Evolutionary conservation across 2,113 vertebrate species (phyloP), one percentile per base, ranked within the genome.

Genomic region (Promerops cafer): DNA sequence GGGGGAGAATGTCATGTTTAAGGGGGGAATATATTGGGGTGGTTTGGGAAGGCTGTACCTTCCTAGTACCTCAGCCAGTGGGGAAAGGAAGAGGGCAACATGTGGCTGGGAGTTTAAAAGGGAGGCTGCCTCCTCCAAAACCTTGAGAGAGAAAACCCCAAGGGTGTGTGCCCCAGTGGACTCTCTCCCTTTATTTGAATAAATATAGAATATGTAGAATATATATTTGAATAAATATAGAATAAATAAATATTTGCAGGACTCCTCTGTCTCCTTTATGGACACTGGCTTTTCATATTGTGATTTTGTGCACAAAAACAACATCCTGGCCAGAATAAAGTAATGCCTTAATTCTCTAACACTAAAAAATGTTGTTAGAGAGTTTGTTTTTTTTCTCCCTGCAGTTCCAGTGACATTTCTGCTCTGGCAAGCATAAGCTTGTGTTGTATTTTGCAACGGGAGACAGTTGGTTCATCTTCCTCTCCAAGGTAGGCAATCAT

Each of bases 121-220:
- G 20, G 33, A 54, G 39, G 12, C 39, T 44, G 39, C 3, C 3
- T 18, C 39, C 20, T 44, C 39, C 6, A 54, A 79, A 54, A 54
- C 20, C 33, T 19, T 13, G 11, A 40, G 60, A n/a, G 23, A 54
- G 49, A 44, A 79, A 79, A 44, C 7, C 9, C 16, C 26, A 12
- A 0, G 1, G 21, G 9, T 15, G 5, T 45, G 40, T 37, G 27
- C 12, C 33, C 40, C 27, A 21, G 27, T 16, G 40, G 7, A 35
- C 16, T 37, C 20, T 23, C 16, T 37, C 20, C 27, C 40, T 45
- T 37, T 20, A 31, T 26, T 37, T 0, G 2, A 26, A 47, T 31
- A 7, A 45, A 66, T n/a, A n/a, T n/a, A n/a, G n/a, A n/a, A n/a
- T n/a, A n/a, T n/a, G n/a, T n/a, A n/a, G n/a, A n/a, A n/a, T n/a